phyloP scores from a whole-genome alignment of 2,888 invertebrate genomes.

The Drosophila mayaguana region DNA sequence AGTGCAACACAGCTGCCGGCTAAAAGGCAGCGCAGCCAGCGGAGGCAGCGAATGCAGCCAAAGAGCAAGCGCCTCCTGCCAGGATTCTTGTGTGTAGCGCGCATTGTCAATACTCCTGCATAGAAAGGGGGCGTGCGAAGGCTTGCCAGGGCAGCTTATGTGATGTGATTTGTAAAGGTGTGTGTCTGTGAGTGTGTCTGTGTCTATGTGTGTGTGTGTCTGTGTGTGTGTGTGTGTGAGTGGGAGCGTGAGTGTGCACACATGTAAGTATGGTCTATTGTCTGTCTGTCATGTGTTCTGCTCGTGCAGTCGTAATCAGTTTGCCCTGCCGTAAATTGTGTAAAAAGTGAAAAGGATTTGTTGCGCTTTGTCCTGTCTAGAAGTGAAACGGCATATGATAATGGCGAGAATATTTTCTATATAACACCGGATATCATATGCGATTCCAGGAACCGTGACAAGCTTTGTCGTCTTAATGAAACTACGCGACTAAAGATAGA shows the following conservation, averaged over 20 bases:
- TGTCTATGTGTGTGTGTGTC: not conserved
- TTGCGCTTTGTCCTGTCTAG: slow-evolving; percentile 27
- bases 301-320: slow-evolving; percentile 49
- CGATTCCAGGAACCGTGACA: not conserved
- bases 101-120: slow-evolving; percentile 64
- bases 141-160: slow-evolving; percentile 29
- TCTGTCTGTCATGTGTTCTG: slow-evolving; percentile 37
- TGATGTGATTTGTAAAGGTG: slow-evolving; percentile 11
- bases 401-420: not conserved
- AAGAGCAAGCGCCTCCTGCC: slow-evolving; percentile 37
- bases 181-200: slow-evolving; percentile 1
- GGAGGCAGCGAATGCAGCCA: slow-evolving; percentile 36
- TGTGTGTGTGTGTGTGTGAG: slow-evolving; percentile 1
- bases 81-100: slow-evolving; percentile 42
- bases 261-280: slow-evolving; percentile 45
- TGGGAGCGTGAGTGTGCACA: slow-evolving; percentile 14
- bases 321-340: slow-evolving; percentile 52
- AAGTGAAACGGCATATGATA: slow-evolving; percentile 15
- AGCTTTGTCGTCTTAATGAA: not conserved
- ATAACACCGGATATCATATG: not conserved
- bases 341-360: slow-evolving; percentile 69
- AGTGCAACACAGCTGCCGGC: slow-evolving; percentile 65
- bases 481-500: not conserved
- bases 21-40: slow-evolving; percentile 36
- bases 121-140: slow-evolving; percentile 29